Conservation (phyloP, 2,113 vertebrate genomes). For the western clawed frog (Xenopus tropicalis) region DNA sequence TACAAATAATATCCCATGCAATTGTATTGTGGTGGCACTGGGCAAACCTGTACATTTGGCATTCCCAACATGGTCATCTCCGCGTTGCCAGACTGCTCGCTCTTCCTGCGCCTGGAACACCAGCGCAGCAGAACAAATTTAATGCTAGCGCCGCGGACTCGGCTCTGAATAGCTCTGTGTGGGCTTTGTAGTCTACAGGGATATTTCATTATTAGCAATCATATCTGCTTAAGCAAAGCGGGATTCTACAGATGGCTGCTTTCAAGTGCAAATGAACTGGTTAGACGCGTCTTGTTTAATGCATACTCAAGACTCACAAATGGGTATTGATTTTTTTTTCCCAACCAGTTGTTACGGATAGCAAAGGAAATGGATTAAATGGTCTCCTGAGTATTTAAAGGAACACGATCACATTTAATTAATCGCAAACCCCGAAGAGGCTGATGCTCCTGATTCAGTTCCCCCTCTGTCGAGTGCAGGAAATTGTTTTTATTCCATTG, state of each 20-base stretch:
- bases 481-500: too few species aligned
- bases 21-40: too few species aligned
- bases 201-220: conserved; percentile 99
- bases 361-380: conserved; percentile 98
- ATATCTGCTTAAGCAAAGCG: conserved; percentile 99
- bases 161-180: conserved; percentile 89
- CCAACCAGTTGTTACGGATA: conserved; percentile 81
- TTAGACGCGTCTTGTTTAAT: conserved; percentile 99
- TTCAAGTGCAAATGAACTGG: conserved; percentile 99
- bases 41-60: conserved; percentile 49
- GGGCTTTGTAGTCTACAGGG: conserved; percentile 91
- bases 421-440: conserved; percentile 77
- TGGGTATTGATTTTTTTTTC: conserved; percentile 98
- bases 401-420: conserved; percentile 99
- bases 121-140: conserved; percentile 82
- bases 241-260: conserved; percentile 99
- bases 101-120: conserved; percentile 68
- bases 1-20: not conserved
- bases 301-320: conserved; percentile 99
- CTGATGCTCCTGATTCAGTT: conserved; percentile 59
- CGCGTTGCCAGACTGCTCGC: conserved; percentile 71
- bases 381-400: conserved; percentile 98
- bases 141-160: conserved; percentile 94
- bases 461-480: too few species aligned
- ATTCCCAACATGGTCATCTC: conserved; percentile 60